Evolutionary conservation across 2,113 vertebrate species (phyloP).

Genomic region (Periophthalmodon schlosseri): DNA sequence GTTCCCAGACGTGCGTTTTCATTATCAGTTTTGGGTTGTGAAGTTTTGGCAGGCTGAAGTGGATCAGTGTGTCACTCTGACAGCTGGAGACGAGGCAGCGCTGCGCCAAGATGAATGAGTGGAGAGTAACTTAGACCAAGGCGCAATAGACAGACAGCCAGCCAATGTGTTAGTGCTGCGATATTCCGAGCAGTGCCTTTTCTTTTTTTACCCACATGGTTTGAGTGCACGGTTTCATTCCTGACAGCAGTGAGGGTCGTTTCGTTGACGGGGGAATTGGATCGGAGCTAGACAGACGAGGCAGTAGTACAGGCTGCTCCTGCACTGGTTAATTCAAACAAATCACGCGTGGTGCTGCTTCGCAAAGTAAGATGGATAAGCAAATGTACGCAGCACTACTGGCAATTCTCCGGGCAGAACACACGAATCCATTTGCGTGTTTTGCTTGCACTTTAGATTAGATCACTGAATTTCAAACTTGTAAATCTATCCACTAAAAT

Average conservation of each 20-base stretch:
- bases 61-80: slow-evolving; percentile 70
- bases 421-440: not conserved
- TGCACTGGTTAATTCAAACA: slow-evolving; percentile 8
- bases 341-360: slow-evolving; percentile 6
- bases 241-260: not conserved
- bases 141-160: slow-evolving; percentile 1
- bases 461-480: not conserved
- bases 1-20: slow-evolving; percentile 1
- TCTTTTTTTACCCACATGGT: not conserved
- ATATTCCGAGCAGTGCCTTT: not conserved
- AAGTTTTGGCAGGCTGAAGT: slow-evolving; percentile 53
- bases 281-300: slow-evolving; percentile 1
- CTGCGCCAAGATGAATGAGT: slow-evolving; percentile 44
- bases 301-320: not conserved
- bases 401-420: not conserved
- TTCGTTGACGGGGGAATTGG: not conserved
- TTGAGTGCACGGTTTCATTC: slow-evolving; percentile 10
- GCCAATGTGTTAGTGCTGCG: slow-evolving; percentile 6
- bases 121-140: slow-evolving; percentile 11
- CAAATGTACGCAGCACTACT: not conserved
- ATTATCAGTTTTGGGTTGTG: slow-evolving; percentile 9
- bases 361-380: slow-evolving; percentile 1
- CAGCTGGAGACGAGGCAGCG: slow-evolving; percentile 58
- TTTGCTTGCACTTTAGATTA: not conserved
- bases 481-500: not conserved